Evolutionary conservation across 2,797 vertebrate species (phyloP).

Genomic region (Sus cebifrons): DNA sequence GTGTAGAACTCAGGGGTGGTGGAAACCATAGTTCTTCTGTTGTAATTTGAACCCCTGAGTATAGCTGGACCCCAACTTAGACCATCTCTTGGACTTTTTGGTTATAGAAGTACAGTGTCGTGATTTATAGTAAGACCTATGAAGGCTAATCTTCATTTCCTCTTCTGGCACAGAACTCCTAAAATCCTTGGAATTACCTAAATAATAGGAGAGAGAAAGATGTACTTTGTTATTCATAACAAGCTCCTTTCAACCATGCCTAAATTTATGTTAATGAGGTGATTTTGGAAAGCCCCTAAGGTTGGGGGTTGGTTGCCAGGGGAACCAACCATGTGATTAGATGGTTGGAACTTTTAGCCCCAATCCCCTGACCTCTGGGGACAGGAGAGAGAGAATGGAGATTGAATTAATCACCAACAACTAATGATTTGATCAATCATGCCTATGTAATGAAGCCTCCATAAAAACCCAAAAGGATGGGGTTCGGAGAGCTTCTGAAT

Average conservation of each 20-base stretch:
- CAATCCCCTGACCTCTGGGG: background rate
- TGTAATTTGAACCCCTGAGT: background rate
- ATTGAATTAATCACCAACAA: background rate
- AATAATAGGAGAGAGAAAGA: background rate
- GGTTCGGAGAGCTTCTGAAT: background rate
- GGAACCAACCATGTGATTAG: background rate
- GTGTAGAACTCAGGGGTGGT: background rate
- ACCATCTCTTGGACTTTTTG: background rate
- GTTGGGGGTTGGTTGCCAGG: background rate
- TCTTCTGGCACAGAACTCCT: background rate
- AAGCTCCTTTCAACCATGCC: background rate
- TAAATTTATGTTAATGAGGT: background rate
- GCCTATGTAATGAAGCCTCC: background rate
- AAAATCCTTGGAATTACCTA: background rate
- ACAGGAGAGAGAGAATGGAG: too few species aligned
- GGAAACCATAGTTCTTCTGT: background rate
- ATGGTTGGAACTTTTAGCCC: background rate
- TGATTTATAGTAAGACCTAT: background rate
- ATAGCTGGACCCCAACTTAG: background rate
- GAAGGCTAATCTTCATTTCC: background rate
- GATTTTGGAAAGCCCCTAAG: background rate
- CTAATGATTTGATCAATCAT: background rate
- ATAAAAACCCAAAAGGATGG: background rate
- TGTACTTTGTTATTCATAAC: background rate
- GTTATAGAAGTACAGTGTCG: background rate